Percentiles rank a stretch among this genome's conserved stretches.
Conservation (phyloP, 2,888 invertebrate species). For the Idaea biselata region DNA sequence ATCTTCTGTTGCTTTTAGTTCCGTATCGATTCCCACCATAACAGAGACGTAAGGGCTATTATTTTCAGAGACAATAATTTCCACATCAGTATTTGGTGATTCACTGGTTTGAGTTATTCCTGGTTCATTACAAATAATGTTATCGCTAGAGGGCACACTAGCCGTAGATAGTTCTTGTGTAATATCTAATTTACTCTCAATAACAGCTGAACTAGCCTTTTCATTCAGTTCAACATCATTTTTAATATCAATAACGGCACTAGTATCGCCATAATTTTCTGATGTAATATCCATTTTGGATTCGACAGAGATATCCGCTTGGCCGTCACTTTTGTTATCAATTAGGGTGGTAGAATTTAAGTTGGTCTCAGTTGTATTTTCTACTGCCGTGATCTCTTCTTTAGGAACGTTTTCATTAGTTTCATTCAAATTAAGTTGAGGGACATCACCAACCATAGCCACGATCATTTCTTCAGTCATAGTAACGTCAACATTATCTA, state of each 20-base stretch:
- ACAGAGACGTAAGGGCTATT: constrained; percentile 58
- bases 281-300: neutral
- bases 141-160: neutral
- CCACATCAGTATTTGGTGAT: constrained; percentile 17
- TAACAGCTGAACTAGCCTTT: neutral
- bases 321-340: neutral
- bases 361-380: neutral
- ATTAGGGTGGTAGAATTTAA: neutral
- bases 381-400: constrained; percentile 5
- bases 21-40: constrained; percentile 33
- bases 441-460: neutral
- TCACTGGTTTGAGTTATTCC: neutral
- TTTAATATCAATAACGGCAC: neutral
- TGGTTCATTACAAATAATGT: neutral
- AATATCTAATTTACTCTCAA: neutral
- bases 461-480: too few species aligned
- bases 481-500: too few species aligned
- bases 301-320: neutral
- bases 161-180: neutral
- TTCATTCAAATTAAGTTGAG: constrained; percentile 5
- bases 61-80: constrained; percentile 50
- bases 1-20: constrained; percentile 17
- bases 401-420: constrained; percentile 7
- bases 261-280: neutral
- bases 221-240: neutral